phyloP scores from a whole-genome alignment of 1,140 invertebrate species.

The Halyomorpha halys region DNA sequence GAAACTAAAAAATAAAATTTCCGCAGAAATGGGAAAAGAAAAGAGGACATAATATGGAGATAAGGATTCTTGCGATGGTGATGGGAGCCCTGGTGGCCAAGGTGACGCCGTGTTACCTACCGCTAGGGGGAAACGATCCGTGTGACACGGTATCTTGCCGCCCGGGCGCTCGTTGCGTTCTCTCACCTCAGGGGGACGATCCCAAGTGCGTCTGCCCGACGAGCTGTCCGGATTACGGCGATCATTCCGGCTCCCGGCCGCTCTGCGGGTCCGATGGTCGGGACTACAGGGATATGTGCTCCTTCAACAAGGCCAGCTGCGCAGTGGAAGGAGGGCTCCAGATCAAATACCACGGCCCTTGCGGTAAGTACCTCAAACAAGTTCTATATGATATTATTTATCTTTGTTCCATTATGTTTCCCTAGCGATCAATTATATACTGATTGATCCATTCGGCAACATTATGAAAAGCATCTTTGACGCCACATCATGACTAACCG shows the following conservation, averaged over 20 bases:
- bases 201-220: conserved; percentile 27
- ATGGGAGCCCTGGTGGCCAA: not conserved
- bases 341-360: conserved; percentile 79
- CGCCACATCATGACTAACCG: no score
- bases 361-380: conserved; percentile 55
- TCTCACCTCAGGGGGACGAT: conserved; percentile 30
- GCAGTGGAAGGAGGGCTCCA: conserved; percentile 59
- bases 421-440: no score
- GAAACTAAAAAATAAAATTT: no score
- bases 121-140: conserved; percentile 47
- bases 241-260: conserved; percentile 36
- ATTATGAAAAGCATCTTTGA: no score
- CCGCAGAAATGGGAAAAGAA: no score
- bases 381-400: no score
- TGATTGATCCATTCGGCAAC: no score
- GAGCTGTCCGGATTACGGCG: conserved; percentile 29
- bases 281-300: conserved; percentile 69
- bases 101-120: conserved; percentile 24
- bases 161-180: conserved; percentile 63
- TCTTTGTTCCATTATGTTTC: no score
- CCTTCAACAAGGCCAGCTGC: conserved; percentile 68
- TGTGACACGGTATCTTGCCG: conserved; percentile 60
- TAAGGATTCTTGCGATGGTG: not conserved
- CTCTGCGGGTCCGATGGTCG: conserved; percentile 63
- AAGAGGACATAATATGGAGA: not conserved